phyloP scores from a whole-genome alignment of 2,113 vertebrate genomes.

The Oncorhynchus masou region DNA sequence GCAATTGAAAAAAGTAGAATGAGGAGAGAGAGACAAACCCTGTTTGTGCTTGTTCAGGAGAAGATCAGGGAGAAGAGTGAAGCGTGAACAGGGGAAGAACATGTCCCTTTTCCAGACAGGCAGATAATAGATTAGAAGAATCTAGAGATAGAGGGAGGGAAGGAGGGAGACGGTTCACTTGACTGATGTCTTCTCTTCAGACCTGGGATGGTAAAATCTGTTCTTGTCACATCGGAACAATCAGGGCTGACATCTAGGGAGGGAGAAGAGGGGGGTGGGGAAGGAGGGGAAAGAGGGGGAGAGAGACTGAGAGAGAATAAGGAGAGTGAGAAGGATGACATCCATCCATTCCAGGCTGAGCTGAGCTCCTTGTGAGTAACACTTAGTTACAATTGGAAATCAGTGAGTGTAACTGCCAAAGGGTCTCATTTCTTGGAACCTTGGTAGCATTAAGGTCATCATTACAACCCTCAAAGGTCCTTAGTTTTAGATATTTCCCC shows the following conservation, averaged over 20 bases:
- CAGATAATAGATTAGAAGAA: constrained; percentile 61
- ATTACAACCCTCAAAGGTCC: no score
- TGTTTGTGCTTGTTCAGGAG: constrained; percentile 35
- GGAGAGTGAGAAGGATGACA: background rate
- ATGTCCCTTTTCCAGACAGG: constrained; percentile 58
- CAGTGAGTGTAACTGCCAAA: background rate
- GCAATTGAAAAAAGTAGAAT: background rate
- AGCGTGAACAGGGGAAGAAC: constrained; percentile 58
- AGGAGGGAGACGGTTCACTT: constrained; percentile 56
- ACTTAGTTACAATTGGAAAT: background rate
- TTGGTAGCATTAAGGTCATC: no score
- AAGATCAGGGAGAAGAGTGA: constrained; percentile 54
- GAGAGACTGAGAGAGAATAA: no score
- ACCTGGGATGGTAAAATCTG: constrained; percentile 73
- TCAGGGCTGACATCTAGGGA: constrained; percentile 69
- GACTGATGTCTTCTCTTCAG: constrained; percentile 63
- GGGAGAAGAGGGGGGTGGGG: constrained; percentile 62
- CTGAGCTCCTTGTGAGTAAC: background rate
- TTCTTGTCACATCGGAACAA: constrained; percentile 78
- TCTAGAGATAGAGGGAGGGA: constrained; percentile 1
- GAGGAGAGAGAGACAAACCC: constrained; percentile 11
- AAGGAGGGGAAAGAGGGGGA: constrained; percentile 47
- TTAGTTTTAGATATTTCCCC: no score
- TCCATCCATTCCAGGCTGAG: no score
- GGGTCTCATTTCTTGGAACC: no score